Conservation (phyloP, 2,888 invertebrate genomes). For the Caenorhabditis angaria region DNA sequence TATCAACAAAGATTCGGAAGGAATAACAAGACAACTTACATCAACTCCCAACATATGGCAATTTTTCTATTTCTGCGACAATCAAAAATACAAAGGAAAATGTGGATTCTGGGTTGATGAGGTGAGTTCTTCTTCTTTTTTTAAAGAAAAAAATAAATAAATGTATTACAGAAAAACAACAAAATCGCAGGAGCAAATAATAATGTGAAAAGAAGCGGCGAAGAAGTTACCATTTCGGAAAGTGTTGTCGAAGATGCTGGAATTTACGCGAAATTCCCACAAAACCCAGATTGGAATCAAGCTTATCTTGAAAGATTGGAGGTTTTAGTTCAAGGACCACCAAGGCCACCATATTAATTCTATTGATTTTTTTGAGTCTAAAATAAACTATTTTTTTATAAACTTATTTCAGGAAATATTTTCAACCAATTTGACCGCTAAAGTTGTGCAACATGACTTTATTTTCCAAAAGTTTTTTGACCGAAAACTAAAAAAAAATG, state of each 20-base stretch:
- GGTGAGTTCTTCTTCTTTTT: background rate
- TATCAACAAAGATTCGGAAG: background rate
- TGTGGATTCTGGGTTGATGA: slow-evolving; percentile 3
- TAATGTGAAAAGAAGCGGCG: slow-evolving; percentile 11
- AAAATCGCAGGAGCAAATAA: background rate
- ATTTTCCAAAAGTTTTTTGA: too few species aligned
- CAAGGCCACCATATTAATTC: too few species aligned
- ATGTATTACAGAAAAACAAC: background rate
- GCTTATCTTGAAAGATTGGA: slow-evolving; percentile 12
- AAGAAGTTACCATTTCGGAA: slow-evolving; percentile 6
- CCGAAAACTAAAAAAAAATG: too few species aligned
- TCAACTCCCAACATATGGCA: background rate
- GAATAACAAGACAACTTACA: background rate
- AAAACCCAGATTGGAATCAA: slow-evolving; percentile 7
- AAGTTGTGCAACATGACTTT: too few species aligned
- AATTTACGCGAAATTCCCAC: slow-evolving; percentile 12
- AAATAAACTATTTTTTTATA: too few species aligned
- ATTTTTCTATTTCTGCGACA: background rate
- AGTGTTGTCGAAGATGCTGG: slow-evolving; percentile 7
- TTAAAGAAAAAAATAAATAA: background rate
- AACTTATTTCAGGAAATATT: too few species aligned
- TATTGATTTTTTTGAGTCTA: too few species aligned
- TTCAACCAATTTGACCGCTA: too few species aligned
- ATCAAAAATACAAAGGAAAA: background rate
- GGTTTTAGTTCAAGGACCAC: slow-evolving; percentile 6